Percentiles rank a stretch among this genome's conserved stretches.
These are phyloP conservation scores for Limnephilus lunatus DNA, from an alignment of 2,888 invertebrate species.

Conservation along the genomic window DNA sequence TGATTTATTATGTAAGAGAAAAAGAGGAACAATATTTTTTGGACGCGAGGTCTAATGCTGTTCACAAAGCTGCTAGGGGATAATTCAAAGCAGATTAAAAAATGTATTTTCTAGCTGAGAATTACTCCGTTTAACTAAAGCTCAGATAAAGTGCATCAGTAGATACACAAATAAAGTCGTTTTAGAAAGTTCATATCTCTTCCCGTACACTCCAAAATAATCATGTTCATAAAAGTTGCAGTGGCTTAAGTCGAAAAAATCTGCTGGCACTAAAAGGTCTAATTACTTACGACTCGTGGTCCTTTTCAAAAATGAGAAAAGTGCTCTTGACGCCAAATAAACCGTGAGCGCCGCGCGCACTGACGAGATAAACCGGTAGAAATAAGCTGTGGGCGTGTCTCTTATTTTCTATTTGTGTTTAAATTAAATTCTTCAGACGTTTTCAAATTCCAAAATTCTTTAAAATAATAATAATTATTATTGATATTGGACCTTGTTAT, in stretches of 20 bases:
- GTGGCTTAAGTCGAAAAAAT: not conserved
- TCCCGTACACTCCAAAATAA: not conserved
- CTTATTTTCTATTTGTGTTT: not conserved
- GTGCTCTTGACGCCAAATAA: conserved; percentile 6
- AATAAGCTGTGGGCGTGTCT: not conserved
- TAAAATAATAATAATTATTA: not conserved
- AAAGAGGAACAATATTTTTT: no score
- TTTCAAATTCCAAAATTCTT: not conserved
- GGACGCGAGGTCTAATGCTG: no score
- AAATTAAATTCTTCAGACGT: not conserved
- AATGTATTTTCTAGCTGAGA: no score
- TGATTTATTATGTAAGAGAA: no score
- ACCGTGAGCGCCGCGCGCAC: not conserved
- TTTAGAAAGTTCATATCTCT: not conserved
- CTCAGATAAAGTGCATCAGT: not conserved
- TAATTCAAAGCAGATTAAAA: no score
- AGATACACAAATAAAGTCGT: not conserved
- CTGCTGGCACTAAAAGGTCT: conserved; percentile 29
- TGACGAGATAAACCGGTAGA: not conserved
- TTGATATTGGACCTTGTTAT: not conserved
- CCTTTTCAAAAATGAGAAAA: conserved; percentile 27
- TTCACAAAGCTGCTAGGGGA: no score
- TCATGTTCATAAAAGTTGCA: not conserved
- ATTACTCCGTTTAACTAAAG: no score
- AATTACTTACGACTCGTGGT: conserved; percentile 18